A percentile compares a stretch with the other conserved stretches of the same genome.
These are phyloP conservation scores for Marisa cornuarietis DNA, from an alignment of 1,140 invertebrate genomes.

Conservation along the genomic window DNA sequence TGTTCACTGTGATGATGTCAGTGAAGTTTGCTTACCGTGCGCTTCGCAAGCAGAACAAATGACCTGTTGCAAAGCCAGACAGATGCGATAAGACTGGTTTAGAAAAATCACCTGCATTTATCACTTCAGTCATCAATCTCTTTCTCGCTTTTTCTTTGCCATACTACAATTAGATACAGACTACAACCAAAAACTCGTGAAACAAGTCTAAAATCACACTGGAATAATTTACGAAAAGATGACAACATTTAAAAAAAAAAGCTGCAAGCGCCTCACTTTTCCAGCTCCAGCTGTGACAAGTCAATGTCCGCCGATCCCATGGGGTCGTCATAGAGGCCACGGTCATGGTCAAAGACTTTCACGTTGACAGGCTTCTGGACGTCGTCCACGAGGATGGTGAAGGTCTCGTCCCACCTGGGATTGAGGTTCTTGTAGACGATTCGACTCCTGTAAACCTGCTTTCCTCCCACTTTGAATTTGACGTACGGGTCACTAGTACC, in stretches of 20 bases:
- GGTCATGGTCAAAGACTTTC: conserved; percentile 98
- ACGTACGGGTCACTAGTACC: conserved; percentile 70
- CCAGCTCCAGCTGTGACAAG: conserved; percentile 84
- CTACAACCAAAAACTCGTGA: too few species aligned
- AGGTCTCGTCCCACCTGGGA: conserved; percentile 69
- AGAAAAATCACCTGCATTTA: too few species aligned
- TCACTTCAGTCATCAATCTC: too few species aligned
- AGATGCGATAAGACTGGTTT: too few species aligned
- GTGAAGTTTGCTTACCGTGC: too few species aligned
- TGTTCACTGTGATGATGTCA: too few species aligned
- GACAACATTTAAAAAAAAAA: not conserved
- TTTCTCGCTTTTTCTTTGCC: too few species aligned
- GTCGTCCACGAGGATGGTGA: conserved; percentile 63
- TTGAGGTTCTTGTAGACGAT: conserved; percentile 68
- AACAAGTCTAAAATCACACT: too few species aligned
- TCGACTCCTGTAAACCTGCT: conserved; percentile 65
- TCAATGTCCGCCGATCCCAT: conserved; percentile 92
- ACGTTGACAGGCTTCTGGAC: conserved; percentile 78
- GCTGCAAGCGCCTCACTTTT: conserved; percentile 69
- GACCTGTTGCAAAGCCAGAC: too few species aligned
- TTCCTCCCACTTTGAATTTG: conserved; percentile 67
- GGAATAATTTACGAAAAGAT: too few species aligned
- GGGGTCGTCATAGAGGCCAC: conserved; percentile 96
- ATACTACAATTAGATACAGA: too few species aligned
- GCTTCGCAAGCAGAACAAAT: too few species aligned